Base-by-base conservation (phyloP, 2,797 vertebrate genomes). In the Arctocebus calabarensis region DNA sequence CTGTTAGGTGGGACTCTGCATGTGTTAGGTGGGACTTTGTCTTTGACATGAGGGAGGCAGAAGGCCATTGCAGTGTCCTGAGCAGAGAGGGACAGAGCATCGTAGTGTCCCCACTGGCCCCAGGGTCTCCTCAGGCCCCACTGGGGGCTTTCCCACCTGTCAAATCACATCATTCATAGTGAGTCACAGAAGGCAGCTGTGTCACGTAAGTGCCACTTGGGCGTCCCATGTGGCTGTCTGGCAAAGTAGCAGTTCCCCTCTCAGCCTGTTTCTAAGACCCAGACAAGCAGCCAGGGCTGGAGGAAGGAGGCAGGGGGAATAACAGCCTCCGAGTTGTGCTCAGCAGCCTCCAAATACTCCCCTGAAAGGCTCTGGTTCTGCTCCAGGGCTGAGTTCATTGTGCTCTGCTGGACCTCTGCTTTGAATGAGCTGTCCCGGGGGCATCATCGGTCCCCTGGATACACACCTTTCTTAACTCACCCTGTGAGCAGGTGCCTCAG, bases 341-440 rank as follows among this genome's bases (percentile, higher is more conserved):
- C n/a, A 70, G 68, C n/a, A 52, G 19, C 75, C 37, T 55, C 22
- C 61, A 27, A 22, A 52, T 27, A 20, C 75, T 87, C 43, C 22
- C 70, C 34, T 45, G 2, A 17, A 12, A 52, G 3, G 3, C 74
- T 75, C 77, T 73, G 57, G 45, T 45, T 78, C 17, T 12, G n/a
- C 17, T 17, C 0, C 29, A 8, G 0, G 9, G 59, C 19, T 43
- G 3, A 61, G 37, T 83, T 68, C 48, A 27, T 19, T 32, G 40
- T 66, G 57, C 13, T 45, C 48, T 59, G 16, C 13, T 29, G 37
- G 17, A 5, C 19, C n/a, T 66, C 40, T 8, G 1, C 71, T 29
- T 7, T 16, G 40, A 79, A 55, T 3, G 64, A n/a, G 71, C 5
- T 45, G 64, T 79, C 27, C 64, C 3, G 34, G 48, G 66, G 59